Evolutionary conservation across 2,888 invertebrate species (phyloP), one percentile per base, ranked within the genome.

Genomic region (Allacma fusca): DNA sequence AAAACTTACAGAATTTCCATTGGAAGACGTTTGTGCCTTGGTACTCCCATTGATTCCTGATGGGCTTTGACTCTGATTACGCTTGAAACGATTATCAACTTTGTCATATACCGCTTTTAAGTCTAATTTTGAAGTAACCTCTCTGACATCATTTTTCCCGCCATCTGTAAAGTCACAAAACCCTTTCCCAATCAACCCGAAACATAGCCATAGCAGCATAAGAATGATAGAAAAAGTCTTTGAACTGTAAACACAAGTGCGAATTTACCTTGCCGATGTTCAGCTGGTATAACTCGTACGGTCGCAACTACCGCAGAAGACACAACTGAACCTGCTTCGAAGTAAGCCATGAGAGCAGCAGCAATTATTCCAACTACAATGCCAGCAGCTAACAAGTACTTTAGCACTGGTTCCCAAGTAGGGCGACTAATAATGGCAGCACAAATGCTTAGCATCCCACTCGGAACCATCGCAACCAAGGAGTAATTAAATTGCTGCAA

Each of bases 391-490:
- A 89, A 89, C 76, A 88, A 87, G 85, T 90, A 93, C 85, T 93
- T 93, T 71, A 94, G 87, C 24, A 90, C 87, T 5, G 88, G 88
- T 86, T 95, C 95, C 94, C 94, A 96, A 1, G 87, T 86, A 0
- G 95, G 96, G 62, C 95, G 89, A 1, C 90, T 90, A 72, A 95
- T 87, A 1, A 91, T 89, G 16, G 89, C 88, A 0, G 92, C 90
- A 86, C 96, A 95, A 71, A 89, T 87, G 13, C 90, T 89, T 80
- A 95, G 87, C 84, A 91, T 90, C 80, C 91, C 89, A 0, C 88
- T 88, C 72, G 90, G 91, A 79, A 91, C 87, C 79, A 91, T 91
- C 4, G 93, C 92, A 70, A 92, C 89, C 79, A 95, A 87, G 0
- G 91, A 90, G 85, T 92, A 94, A 86, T 91, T 91, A 29, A 92